Evolutionary conservation across 2,113 vertebrate genomes (phyloP), one percentile per base, ranked within the genome.

Genomic region (Balaeniceps rex): DNA sequence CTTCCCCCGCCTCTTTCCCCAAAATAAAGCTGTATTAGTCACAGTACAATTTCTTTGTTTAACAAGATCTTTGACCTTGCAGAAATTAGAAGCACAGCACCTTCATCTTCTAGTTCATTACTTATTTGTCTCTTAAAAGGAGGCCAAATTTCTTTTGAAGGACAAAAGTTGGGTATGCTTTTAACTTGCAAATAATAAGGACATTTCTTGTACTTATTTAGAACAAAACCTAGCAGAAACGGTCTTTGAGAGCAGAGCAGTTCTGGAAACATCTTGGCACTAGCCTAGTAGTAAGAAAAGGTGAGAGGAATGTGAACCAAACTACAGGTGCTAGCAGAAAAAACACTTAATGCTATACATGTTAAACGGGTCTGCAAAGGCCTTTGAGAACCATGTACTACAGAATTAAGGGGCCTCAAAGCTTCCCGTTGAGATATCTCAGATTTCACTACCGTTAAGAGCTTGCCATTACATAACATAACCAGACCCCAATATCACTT

Each of bases 361-460:
- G 78, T 46, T 87, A 96, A 96, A 93, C 36, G 55, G 74, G 85
- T 69, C 88, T 5, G 4, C 87, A 90, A 97, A 96, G 88, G 81
- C 91, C 80, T 95, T 85, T 76, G 83, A 96, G 96, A 95, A 83
- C 71, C 54, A 78, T 4, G 64, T 72, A 86, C 91, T 63, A 86
- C 68, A 95, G 80, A 92, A 92, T 86, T 91, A 93, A 92, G 66
- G 60, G 89, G 92, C 84, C 96, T 87, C 88, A 88, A 65, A 4
- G 3, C 38, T 96, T 95, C 77, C 93, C 58, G 1, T 16, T 68
- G 96, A 95, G 95, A 44, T 86, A 44, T 87, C 91, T 98, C 94
- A 57, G 38, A 94, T 98, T 97, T 97, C 95, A 97, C 54, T 65
- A 4, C 68, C 4, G 6, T 60, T 60, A 90, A 86, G 80, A 96